Conservation (phyloP, 2,888 invertebrate genomes). For the Antheraea yamamai region DNA sequence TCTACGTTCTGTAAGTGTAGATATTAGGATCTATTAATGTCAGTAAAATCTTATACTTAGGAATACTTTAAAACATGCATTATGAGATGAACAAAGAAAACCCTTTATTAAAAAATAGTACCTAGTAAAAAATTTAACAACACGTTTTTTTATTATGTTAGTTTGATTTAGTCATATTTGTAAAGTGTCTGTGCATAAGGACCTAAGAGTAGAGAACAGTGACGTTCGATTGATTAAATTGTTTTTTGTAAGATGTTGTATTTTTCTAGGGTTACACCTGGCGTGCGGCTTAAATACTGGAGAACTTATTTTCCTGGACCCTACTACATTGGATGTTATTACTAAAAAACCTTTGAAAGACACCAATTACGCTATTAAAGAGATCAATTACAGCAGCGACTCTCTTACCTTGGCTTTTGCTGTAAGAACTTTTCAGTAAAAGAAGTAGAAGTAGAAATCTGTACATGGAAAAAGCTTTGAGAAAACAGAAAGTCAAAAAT, state of each 20-base stretch:
- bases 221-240: neutral
- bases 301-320: constrained; percentile 82
- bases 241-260: neutral
- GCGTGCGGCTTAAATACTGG: constrained; percentile 83
- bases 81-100: too few relatives aligned
- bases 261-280: constrained; percentile 73
- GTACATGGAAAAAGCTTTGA: neutral
- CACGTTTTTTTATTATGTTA: too few relatives aligned
- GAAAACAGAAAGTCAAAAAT: too few relatives aligned
- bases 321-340: constrained; percentile 76
- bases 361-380: constrained; percentile 67
- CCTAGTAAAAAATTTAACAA: too few relatives aligned
- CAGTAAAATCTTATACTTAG: too few relatives aligned
- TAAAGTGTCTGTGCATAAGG: too few relatives aligned
- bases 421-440: constrained; percentile 64
- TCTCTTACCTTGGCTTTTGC: constrained; percentile 80
- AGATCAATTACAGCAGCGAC: constrained; percentile 78
- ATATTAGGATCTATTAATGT: too few relatives aligned
- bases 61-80: too few relatives aligned
- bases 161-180: too few relatives aligned
- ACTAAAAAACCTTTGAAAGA: constrained; percentile 70
- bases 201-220: neutral
- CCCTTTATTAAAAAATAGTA: too few relatives aligned
- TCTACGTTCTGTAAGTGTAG: too few relatives aligned
- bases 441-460: too few relatives aligned